Evolutionary conservation across 2,113 vertebrate species (phyloP), one percentile per base, ranked within the genome.

Genomic region (Etheostoma spectabile): DNA sequence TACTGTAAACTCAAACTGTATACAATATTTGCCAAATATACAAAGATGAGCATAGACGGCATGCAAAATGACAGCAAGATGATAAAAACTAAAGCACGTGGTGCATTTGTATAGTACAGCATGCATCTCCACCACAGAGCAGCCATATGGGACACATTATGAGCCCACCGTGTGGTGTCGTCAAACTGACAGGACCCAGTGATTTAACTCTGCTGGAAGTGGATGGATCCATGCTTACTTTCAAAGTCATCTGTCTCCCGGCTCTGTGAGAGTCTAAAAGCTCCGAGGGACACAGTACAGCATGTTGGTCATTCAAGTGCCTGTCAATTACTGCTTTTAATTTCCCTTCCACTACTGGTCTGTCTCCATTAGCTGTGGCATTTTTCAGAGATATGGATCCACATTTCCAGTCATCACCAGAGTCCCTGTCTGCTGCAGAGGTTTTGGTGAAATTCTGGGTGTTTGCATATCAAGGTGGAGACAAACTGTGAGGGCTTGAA

Each of bases 81-180:
- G 33, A 64, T 64, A 24, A 59, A 64, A 62, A 71, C 46, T 46
- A 64, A 74, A 74, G 48, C 55, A 21, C 42, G 24, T 53, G 33
- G 21, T 60, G 71, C 30, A 18, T 68, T 76, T 73, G 57, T 76
- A 24, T 78, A 69, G 75, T 79, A 73, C 65, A 64, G 48, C 51
- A 13, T 69, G 70, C 56, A 65, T 86, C 69, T 73, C 69, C 19
- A 74, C 19, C 77, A 84, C 68, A 80, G 72, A 84, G 76, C 27
- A 76, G 77, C 85, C 89, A 91, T 92, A 92, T 89, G 92, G 89
- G 84, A 79, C 46, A 67, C 82, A 91, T 91, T 88, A 90, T 86
- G 77, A 61, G 75, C 81, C 56, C 83, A 85, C 82, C 83, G 69
- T 66, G 77, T 80, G 79, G 83, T 77, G 78, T 84, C 80, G 35